Conservation (phyloP, 2,888 invertebrate genomes). For the Sarcophaga caerulescens region DNA sequence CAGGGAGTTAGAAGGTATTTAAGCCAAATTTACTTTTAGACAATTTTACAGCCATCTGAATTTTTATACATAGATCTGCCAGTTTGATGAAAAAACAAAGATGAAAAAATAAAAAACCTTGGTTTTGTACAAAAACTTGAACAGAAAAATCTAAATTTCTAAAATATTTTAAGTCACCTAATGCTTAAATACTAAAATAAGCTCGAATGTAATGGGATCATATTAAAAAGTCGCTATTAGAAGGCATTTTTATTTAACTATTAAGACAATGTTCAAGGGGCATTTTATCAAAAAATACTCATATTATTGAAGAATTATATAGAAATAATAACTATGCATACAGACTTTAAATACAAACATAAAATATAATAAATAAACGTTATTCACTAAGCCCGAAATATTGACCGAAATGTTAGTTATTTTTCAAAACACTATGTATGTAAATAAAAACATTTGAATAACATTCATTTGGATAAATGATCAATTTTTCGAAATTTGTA, state of each 20-base stretch:
- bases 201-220: conserved; percentile 33
- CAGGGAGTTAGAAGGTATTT: conserved; percentile 83
- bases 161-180: not conserved
- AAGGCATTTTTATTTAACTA: conserved; percentile 45
- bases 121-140: conserved; percentile 44
- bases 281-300: conserved; percentile 23
- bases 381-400: too few species aligned
- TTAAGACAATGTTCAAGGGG: conserved; percentile 34
- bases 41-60: not conserved
- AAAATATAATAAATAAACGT: too few species aligned
- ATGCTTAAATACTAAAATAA: not conserved
- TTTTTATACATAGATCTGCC: conserved; percentile 71
- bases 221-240: conserved; percentile 2
- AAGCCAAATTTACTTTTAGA: not conserved
- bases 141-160: not conserved
- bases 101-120: conserved; percentile 76
- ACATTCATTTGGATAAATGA: too few species aligned
- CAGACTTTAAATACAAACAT: not conserved
- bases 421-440: too few species aligned
- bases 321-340: not conserved
- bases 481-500: too few species aligned
- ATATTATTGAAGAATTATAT: too few species aligned
- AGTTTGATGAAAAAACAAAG: conserved; percentile 76
- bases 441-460: too few species aligned
- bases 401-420: too few species aligned